Base-by-base conservation (phyloP, 2,888 invertebrate genomes). In the Zeuzera pyrina region DNA sequence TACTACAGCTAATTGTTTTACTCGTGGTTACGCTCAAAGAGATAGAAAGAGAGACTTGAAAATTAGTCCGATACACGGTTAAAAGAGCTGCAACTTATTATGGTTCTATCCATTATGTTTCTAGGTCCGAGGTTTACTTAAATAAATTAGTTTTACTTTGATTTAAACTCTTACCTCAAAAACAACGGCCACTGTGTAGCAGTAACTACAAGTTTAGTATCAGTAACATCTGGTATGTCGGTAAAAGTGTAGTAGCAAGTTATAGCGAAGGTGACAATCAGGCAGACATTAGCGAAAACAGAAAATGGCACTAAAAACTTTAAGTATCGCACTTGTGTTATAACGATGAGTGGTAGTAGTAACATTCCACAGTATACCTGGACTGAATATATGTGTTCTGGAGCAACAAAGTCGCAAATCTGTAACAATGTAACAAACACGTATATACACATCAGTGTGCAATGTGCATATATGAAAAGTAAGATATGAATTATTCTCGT, bases 241-340 rank as follows among this genome's bases (percentile, higher is more conserved):
- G 76, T 81, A 49, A 95, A 90, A 48, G 94, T 87, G 59, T 92
- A 95, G 61, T 91, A 92, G 36, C 94, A 87, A 0, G 94, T 93
- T 32, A 97, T 90, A 8, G 81, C 84, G 45, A 97, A 89, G 0
- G 94, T 92, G 1, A 87, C 57, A 1, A 92, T 69, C 52, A 96
- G 90, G 33, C 93, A 89, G 1, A 92, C 30, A 60, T 97, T 97
- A 14, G 97, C 97, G 12, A 94, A 58, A 34, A 92, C 79, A 0
- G 97, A 97, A 64, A 97, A 94, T 0, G 95, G 95, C 2, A 97
- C 94, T 24, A 98, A 74, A 51, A 89, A 90, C 62, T 91, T 93
- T 0, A 97, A 83, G 51, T 92, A 87, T 26, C 94, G 14, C 10
- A 79, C 58, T 64, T 91, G 91, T 3, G 89, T 89, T 27, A 92